Conservation (phyloP, 2,888 invertebrate species). For the Lepeophtheirus nordmannii region DNA sequence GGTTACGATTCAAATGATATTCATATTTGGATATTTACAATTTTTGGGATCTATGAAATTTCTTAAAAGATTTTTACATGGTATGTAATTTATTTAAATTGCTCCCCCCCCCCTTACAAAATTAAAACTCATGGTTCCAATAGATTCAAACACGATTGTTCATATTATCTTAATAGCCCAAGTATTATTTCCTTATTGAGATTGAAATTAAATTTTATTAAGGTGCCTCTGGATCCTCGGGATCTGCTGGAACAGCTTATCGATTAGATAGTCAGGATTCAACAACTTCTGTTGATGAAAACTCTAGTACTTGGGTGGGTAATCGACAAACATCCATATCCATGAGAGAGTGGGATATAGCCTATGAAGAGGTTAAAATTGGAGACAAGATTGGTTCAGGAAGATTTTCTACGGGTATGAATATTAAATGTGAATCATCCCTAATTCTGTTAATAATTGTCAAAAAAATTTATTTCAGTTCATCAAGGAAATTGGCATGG, state of each 20-base stretch:
- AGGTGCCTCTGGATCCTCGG: constrained; percentile 24
- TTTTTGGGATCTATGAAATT: no score
- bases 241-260: constrained; percentile 33
- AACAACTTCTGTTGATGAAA: constrained; percentile 49
- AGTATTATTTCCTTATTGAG: constrained; percentile 8
- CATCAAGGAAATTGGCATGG: constrained; percentile 94
- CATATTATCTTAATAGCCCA: no score
- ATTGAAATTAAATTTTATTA: background rate
- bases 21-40: no score
- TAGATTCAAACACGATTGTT: no score
- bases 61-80: no score
- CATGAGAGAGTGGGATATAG: constrained; percentile 93
- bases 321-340: constrained; percentile 37
- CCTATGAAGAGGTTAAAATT: constrained; percentile 78
- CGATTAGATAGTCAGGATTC: constrained; percentile 68
- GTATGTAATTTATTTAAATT: no score
- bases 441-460: background rate
- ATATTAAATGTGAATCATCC: no score
- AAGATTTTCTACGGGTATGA: constrained; percentile 59
- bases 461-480: constrained; percentile 38
- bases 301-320: constrained; percentile 33
- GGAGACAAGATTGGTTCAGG: constrained; percentile 77
- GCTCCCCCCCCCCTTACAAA: no score
- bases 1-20: no score
- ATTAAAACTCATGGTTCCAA: no score